These are phyloP conservation scores for Drosophila sturtevanti DNA, from an alignment of 1,140 invertebrate genomes.

Conservation along the genomic window DNA sequence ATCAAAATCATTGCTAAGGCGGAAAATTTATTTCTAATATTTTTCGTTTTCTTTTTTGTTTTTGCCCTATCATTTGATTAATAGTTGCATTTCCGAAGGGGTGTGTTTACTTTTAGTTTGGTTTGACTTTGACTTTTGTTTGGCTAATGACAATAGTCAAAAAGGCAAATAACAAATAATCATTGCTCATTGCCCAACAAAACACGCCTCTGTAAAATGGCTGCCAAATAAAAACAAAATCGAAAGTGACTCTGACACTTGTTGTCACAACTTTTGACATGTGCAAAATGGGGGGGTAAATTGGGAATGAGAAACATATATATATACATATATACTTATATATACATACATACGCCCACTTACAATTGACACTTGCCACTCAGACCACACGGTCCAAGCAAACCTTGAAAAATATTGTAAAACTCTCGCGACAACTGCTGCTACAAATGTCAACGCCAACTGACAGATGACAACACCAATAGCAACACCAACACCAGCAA, in stretches of 20 bases:
- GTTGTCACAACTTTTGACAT: slow-evolving; percentile 73
- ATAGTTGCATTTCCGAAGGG: slow-evolving; percentile 51
- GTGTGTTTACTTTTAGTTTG: slow-evolving; percentile 43
- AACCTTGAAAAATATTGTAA: slow-evolving; percentile 76
- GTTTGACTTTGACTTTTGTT: slow-evolving; percentile 64
- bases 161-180: slow-evolving; percentile 44
- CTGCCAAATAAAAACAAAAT: slow-evolving; percentile 19
- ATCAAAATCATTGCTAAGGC: slow-evolving; percentile 64
- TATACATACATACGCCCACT: slow-evolving; percentile 47
- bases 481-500: slow-evolving; percentile 47
- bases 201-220: slow-evolving; percentile 67
- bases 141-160: slow-evolving; percentile 43
- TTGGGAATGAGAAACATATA: slow-evolving; percentile 20
- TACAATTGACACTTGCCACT: slow-evolving; percentile 77
- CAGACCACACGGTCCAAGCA: slow-evolving; percentile 20
- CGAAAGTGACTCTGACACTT: slow-evolving; percentile 58
- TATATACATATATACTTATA: too few relatives aligned
- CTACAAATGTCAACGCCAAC: slow-evolving; percentile 69
- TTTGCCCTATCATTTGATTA: slow-evolving; percentile 61
- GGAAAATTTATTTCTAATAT: slow-evolving; percentile 58
- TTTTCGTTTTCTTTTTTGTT: slow-evolving; percentile 65
- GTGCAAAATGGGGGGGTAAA: slow-evolving; percentile 50
- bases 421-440: slow-evolving; percentile 61
- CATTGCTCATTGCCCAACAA: slow-evolving; percentile 43
- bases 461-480: slow-evolving; percentile 59